Conservation (phyloP, 35 echinoderm and acorn worm genomes). For the Eucidaris tribuloides region DNA sequence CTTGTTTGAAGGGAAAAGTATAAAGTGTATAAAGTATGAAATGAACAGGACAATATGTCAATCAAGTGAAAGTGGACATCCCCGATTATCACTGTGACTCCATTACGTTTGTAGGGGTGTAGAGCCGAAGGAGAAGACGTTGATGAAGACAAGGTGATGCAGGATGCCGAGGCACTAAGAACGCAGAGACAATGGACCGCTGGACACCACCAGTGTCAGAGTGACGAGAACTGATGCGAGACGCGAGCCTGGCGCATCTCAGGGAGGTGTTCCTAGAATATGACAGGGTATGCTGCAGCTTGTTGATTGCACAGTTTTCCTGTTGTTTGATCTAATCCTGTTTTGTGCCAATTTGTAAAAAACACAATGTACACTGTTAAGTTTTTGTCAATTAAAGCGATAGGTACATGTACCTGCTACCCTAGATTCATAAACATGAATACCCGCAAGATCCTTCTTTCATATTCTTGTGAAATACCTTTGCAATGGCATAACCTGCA, state of each 20-base stretch:
- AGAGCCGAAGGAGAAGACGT: slow-evolving; percentile 26
- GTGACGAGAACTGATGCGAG: slow-evolving; percentile 35
- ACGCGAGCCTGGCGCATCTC: slow-evolving; percentile 53
- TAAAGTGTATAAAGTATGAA: background rate
- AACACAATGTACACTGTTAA: background rate
- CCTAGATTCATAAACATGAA: too few species aligned
- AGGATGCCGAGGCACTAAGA: slow-evolving; percentile 46
- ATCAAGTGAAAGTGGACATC: background rate
- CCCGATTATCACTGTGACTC: background rate
- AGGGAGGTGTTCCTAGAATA: slow-evolving; percentile 59
- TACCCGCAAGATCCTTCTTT: background rate
- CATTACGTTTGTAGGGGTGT: slow-evolving; percentile 8
- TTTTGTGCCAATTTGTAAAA: background rate
- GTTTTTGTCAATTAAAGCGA: background rate
- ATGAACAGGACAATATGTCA: background rate
- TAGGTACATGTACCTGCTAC: background rate
- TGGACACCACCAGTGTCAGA: slow-evolving; percentile 46
- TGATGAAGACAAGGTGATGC: slow-evolving; percentile 25
- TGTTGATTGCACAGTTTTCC: background rate
- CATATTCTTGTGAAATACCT: too few species aligned
- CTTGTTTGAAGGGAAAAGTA: background rate
- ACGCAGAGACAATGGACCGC: slow-evolving; percentile 19
- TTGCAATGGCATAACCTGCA: too few species aligned
- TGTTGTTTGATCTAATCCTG: background rate
- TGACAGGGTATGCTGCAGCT: slow-evolving; percentile 30